Conservation (phyloP, 2,888 invertebrate species). For the Campoplex nolae region DNA sequence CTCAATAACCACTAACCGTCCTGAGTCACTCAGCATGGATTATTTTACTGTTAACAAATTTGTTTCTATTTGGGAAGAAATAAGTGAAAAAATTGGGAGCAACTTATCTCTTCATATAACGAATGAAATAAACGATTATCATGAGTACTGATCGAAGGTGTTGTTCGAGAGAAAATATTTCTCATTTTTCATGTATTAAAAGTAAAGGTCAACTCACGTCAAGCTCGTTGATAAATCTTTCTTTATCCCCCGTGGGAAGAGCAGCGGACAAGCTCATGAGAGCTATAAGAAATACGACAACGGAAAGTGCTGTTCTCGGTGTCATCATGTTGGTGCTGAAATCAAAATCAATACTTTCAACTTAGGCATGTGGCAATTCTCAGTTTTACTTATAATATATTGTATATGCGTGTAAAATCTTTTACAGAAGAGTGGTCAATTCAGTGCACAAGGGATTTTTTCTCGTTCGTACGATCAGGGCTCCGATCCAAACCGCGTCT, state of each 20-base stretch:
- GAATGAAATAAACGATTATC: neutral
- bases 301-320: conserved; percentile 70
- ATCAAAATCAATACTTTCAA: conserved; percentile 4
- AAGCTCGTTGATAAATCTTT: conserved; percentile 81
- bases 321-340: conserved; percentile 73
- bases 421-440: no score
- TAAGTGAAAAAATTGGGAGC: neutral
- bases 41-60: neutral
- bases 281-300: conserved; percentile 75
- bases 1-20: neutral
- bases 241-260: conserved; percentile 81
- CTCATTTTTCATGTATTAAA: neutral
- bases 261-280: conserved; percentile 77
- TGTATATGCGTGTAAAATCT: neutral
- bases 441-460: no score
- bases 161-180: neutral
- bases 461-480: no score
- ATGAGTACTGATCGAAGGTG: neutral
- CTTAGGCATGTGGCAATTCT: neutral
- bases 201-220: conserved; percentile 79
- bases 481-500: no score
- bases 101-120: neutral
- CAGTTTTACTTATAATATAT: neutral
- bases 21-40: neutral
- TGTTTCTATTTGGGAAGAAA: neutral